Evolutionary conservation across 1,140 invertebrate species (phyloP), one percentile per base, ranked within the genome.

Genomic region (Heliconius nattereri): DNA sequence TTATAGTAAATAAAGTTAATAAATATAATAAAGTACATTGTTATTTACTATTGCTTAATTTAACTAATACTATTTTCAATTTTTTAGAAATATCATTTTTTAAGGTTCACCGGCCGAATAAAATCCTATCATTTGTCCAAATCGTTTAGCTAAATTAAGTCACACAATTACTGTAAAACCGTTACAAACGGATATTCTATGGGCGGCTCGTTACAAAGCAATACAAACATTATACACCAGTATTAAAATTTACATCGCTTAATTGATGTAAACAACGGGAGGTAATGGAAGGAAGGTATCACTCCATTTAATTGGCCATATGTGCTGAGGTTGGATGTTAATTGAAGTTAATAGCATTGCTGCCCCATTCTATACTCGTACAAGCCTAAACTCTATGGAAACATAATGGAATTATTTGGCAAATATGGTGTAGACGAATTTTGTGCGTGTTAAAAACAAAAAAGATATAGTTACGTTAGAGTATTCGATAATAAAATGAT

Each of bases 211-310:
- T 72, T 37, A 72, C 71, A 40, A 72, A 72, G 32, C 71, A 32
- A 72, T 40, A 72, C 75, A 76, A 54, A 78, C 74, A 85, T 79
- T 79, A 75, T 83, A 78, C 75, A 32, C 66, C 76, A 79, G 84
- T 87, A 89, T 90, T 86, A 91, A 90, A 90, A 89, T 91, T 86
- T 90, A 81, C 78, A 75, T 86, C 79, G 85, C 86, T 87, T 93
- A 90, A 93, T 92, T 90, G 90, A 90, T 91, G 91, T 92, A 92
- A 93, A 92, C 92, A 93, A 89, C 84, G 81, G 86, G 83, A 86
- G 85, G 88, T 92, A 93, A 93, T 93, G 92, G 92, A 92, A 90
- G 90, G 86, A 91, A 90, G 90, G 90, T 92, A 92, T 93, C 90
- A 90, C 90, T 92, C 90, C 87, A 90, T 92, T 92, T 92, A 94